Percentiles rank a stretch among this genome's conserved stretches.
These are phyloP conservation scores for Dendrocopos noguchii DNA, from an alignment of 2,113 vertebrate species.

Conservation along the genomic window DNA sequence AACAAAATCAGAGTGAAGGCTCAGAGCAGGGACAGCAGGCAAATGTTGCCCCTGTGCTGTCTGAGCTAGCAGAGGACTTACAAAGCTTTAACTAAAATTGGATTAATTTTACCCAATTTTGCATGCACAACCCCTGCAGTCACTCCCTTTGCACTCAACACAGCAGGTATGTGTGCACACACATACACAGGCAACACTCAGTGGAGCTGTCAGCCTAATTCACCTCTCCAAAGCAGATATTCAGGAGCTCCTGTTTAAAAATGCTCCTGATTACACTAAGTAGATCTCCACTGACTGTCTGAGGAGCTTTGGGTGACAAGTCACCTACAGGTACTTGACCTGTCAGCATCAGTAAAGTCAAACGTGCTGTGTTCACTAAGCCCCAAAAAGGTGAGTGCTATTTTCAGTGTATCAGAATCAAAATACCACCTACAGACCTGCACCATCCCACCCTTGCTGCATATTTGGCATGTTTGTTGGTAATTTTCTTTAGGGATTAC, in stretches of 20 bases:
- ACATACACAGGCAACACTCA: accelerated
- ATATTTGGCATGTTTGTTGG: neutral
- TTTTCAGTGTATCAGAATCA: neutral
- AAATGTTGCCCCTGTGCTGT: neutral
- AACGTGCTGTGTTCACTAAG: neutral
- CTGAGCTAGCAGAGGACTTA: neutral
- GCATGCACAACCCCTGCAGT: neutral
- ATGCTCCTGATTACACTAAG: accelerated
- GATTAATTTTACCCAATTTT: neutral
- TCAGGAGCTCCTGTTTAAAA: neutral
- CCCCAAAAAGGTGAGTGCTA: accelerated
- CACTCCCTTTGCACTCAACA: neutral
- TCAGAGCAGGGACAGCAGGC: neutral
- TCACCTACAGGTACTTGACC: neutral
- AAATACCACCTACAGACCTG: neutral
- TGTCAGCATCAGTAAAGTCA: neutral
- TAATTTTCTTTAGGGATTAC: neutral
- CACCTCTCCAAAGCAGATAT: neutral
- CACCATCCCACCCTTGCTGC: neutral
- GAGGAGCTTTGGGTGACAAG: neutral
- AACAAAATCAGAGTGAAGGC: neutral
- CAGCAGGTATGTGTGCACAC: accelerated
- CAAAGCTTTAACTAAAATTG: neutral
- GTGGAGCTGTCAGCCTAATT: neutral
- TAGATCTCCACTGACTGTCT: neutral